Percentiles rank a stretch among this genome's conserved stretches.
These are phyloP conservation scores for Reticulitermes speratus DNA, from an alignment of 1,140 invertebrate species.

Conservation along the genomic window DNA sequence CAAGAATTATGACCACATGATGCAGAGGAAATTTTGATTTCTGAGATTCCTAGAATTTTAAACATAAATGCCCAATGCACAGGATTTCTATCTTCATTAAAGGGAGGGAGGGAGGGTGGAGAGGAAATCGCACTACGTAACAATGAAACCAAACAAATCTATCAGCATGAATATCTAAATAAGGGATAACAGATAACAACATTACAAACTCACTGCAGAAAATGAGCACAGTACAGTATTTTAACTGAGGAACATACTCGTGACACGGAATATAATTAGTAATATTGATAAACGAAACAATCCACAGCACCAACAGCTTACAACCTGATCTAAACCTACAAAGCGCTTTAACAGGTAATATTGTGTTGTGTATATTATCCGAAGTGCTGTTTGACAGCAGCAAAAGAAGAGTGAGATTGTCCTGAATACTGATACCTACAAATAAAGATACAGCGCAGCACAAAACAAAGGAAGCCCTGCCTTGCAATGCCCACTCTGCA, in stretches of 20 bases:
- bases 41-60: conserved; percentile 11
- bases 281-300: neutral
- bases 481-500: neutral
- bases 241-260: neutral
- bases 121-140: neutral
- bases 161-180: neutral
- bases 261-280: neutral
- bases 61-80: neutral
- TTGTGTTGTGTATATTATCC: neutral
- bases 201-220: neutral
- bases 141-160: neutral
- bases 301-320: conserved; percentile 7
- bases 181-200: neutral
- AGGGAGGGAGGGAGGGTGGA: no score
- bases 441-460: neutral
- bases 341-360: conserved; percentile 17
- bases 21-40: neutral
- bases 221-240: neutral
- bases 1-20: neutral
- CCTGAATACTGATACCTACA: conserved; percentile 1
- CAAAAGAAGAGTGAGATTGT: neutral
- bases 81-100: neutral
- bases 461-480: neutral
- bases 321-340: neutral
- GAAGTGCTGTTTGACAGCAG: neutral